Evolutionary conservation across 2,797 vertebrate genomes (phyloP).

Genomic region (Dallia pectoralis): DNA sequence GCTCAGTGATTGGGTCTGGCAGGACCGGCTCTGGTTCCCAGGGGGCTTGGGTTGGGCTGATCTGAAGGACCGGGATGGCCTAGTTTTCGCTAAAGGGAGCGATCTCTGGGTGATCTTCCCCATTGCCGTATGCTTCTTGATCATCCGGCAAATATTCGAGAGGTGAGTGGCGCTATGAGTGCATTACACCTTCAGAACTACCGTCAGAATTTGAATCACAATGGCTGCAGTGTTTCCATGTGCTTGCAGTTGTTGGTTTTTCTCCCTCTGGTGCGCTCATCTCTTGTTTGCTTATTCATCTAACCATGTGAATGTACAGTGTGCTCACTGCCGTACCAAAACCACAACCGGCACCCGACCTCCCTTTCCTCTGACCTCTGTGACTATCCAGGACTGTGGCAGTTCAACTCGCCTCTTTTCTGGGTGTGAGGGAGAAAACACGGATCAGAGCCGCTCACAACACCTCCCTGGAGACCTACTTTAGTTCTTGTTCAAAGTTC

Average conservation of each 20-base stretch:
- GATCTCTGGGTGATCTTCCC: conserved; percentile 83
- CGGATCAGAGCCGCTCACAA: conserved; percentile 78
- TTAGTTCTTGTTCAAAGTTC: conserved; percentile 77
- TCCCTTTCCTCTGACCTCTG: conserved; percentile 7
- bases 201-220: neutral
- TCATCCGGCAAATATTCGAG: conserved; percentile 75
- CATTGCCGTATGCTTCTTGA: conserved; percentile 71
- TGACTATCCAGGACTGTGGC: conserved; percentile 76
- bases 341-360: neutral
- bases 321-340: neutral
- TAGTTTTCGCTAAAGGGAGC: conserved; percentile 77
- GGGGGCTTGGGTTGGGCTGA: conserved; percentile 88
- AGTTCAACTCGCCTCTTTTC: conserved; percentile 77
- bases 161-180: conserved; percentile 54
- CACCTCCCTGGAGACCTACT: conserved; percentile 81
- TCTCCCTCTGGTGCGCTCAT: neutral
- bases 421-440: conserved; percentile 85
- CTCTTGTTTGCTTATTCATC: neutral
- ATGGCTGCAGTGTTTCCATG: neutral
- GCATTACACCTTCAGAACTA: too few species aligned
- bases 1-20: conserved; percentile 83
- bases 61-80: conserved; percentile 79
- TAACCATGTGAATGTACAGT: neutral
- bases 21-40: conserved; percentile 93
- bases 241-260: neutral